Conservation (phyloP, 2,797 vertebrate genomes). For the Ciconia nigra region DNA sequence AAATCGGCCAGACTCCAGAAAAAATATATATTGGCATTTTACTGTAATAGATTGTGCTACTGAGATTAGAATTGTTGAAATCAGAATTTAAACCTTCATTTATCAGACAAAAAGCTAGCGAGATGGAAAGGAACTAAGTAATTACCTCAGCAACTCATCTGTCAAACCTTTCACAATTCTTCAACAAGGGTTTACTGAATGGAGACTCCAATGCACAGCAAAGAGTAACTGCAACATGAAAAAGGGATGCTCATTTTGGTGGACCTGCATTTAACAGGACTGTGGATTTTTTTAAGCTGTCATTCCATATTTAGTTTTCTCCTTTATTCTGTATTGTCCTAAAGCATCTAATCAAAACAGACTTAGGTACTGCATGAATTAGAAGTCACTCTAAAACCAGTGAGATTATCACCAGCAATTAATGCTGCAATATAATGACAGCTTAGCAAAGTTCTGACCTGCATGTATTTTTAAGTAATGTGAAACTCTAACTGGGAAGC, state of each 20-base stretch:
- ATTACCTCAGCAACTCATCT: constrained; percentile 68
- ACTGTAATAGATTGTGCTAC: constrained; percentile 56
- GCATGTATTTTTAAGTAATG: neutral
- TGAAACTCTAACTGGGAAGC: neutral
- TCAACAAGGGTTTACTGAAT: constrained; percentile 29
- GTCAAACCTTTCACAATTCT: constrained; percentile 62
- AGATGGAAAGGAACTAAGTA: constrained; percentile 62
- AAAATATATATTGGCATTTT: constrained; percentile 54
- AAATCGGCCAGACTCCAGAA: neutral
- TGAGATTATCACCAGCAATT: constrained; percentile 7
- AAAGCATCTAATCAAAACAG: constrained; percentile 22
- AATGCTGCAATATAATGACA: neutral
- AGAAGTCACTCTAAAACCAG: constrained; percentile 3
- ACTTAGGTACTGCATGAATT: neutral
- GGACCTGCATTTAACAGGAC: neutral
- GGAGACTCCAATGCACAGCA: neutral
- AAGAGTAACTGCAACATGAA: constrained; percentile 21
- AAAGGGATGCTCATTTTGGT: constrained; percentile 15
- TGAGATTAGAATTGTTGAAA: constrained; percentile 69
- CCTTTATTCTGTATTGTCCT: neutral
- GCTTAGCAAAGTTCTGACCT: neutral
- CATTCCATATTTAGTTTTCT: constrained; percentile 10
- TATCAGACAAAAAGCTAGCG: constrained; percentile 55
- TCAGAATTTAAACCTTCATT: constrained; percentile 65
- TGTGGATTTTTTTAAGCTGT: neutral